A percentile compares a stretch with the other conserved stretches of the same genome.
These are phyloP conservation scores for Myripristis murdjan DNA, from an alignment of 2,797 vertebrate genomes.

Conservation along the genomic window DNA sequence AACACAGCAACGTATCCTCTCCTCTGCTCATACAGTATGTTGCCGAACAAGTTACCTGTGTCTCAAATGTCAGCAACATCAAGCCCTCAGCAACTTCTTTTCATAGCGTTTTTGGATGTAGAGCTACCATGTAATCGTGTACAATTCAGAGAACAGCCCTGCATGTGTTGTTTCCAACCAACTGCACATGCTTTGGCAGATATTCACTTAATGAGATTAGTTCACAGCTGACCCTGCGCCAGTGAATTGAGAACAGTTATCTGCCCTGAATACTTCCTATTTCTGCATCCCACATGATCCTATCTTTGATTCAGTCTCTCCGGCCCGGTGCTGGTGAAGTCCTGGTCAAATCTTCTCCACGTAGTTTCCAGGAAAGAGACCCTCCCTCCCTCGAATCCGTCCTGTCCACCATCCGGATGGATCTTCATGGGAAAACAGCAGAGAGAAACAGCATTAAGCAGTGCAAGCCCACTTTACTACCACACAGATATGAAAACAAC, in stretches of 20 bases:
- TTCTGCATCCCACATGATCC: too few relatives aligned
- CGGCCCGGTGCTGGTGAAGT: background rate
- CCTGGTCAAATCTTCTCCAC: slow-evolving; percentile 94
- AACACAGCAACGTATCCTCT: background rate
- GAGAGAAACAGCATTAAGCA: slow-evolving; percentile 3
- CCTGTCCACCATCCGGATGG: slow-evolving; percentile 97
- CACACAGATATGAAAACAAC: background rate
- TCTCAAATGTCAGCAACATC: slow-evolving; percentile 43
- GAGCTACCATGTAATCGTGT: slow-evolving; percentile 4
- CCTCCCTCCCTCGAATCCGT: slow-evolving; percentile 89
- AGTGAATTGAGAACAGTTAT: background rate
- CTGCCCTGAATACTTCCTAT: background rate
- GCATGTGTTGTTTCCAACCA: slow-evolving; percentile 17
- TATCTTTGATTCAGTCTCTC: background rate
- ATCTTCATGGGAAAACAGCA: slow-evolving; percentile 80
- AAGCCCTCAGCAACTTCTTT: background rate
- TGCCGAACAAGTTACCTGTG: slow-evolving; percentile 25
- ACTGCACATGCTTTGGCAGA: slow-evolving; percentile 2
- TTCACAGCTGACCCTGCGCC: background rate
- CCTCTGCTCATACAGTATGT: slow-evolving; percentile 2
- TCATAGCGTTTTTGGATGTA: background rate
- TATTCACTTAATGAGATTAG: background rate
- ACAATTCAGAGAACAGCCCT: slow-evolving; percentile 7
- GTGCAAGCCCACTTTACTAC: background rate
- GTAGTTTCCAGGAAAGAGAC: slow-evolving; percentile 97